A percentile compares a stretch with the other conserved stretches of the same genome.
phyloP scores from a whole-genome alignment of 2,797 vertebrate species.

The Thamnophis elegans region DNA sequence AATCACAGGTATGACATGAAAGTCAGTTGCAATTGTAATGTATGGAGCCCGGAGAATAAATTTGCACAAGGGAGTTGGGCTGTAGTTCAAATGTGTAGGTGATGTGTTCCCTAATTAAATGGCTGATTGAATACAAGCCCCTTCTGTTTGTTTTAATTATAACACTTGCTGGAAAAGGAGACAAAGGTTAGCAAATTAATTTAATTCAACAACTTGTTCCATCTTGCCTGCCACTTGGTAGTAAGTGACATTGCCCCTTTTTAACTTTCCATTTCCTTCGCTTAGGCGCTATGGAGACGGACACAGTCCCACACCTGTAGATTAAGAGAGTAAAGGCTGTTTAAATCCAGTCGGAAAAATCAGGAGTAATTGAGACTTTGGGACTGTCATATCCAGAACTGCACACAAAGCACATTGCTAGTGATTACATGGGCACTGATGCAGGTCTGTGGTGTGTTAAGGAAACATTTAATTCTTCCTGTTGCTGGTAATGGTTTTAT shows the following conservation, averaged over 20 bases:
- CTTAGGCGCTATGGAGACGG: background rate
- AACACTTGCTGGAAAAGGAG: slow-evolving; percentile 8
- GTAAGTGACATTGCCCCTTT: background rate
- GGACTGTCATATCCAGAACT: background rate
- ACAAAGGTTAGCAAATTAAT: slow-evolving; percentile 20
- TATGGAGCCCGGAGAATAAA: background rate
- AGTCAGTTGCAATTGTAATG: background rate
- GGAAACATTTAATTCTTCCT: background rate
- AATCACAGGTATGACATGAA: background rate
- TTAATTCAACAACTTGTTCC: slow-evolving; percentile 21
- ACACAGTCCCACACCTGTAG: background rate
- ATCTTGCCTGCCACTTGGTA: background rate
- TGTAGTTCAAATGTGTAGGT: background rate
- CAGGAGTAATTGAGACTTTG: background rate
- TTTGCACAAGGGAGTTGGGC: background rate
- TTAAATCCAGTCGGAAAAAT: background rate
- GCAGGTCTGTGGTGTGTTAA: background rate
- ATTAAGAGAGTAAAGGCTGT: background rate
- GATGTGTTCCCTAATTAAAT: slow-evolving; percentile 25
- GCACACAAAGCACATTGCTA: background rate
- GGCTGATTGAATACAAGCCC: slow-evolving; percentile 8
- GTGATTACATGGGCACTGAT: background rate
- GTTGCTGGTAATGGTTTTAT: background rate
- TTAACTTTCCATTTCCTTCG: background rate
- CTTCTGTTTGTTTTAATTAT: slow-evolving; percentile 30